These are phyloP conservation scores for Agriopis aurantiaria DNA, from an alignment of 2,888 invertebrate genomes.

Conservation along the genomic window DNA sequence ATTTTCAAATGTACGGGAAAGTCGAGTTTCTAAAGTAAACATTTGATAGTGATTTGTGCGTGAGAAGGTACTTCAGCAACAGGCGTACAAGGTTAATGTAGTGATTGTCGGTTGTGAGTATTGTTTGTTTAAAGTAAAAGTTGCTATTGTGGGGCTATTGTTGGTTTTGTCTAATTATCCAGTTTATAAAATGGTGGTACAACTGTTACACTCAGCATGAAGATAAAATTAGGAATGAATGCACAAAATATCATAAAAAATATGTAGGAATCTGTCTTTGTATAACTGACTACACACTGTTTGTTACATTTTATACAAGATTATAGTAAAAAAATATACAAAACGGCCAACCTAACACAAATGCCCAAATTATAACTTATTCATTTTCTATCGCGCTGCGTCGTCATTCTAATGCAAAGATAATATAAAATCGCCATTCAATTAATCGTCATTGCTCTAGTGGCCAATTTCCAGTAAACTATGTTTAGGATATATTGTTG, in stretches of 20 bases:
- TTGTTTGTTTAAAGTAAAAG: constrained; percentile 16
- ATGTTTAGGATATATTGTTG: too few species aligned
- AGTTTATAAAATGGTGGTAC: not conserved
- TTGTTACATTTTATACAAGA: constrained; percentile 42
- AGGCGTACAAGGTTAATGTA: not conserved
- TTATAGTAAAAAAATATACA: too few species aligned
- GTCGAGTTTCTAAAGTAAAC: constrained; percentile 3
- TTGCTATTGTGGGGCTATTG: constrained; percentile 11
- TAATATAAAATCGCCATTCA: too few species aligned
- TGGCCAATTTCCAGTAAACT: too few species aligned
- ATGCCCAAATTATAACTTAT: too few species aligned
- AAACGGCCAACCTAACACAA: too few species aligned
- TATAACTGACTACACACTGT: constrained; percentile 50
- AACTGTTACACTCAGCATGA: constrained; percentile 33
- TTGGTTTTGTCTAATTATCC: constrained; percentile 15
- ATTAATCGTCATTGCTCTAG: too few species aligned
- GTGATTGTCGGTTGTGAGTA: constrained; percentile 7
- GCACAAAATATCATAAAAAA: constrained; percentile 9
- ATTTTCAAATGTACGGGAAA: not conserved
- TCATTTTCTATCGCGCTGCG: too few species aligned
- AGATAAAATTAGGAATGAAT: constrained; percentile 36
- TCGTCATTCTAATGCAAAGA: too few species aligned
- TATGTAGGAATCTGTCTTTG: constrained; percentile 34
- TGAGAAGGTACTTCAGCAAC: not conserved
- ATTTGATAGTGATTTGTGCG: not conserved